A percentile compares a stretch with the other conserved stretches of the same genome.
phyloP scores from a whole-genome alignment of 2,797 vertebrate species.

The Trichosurus vulpecula region DNA sequence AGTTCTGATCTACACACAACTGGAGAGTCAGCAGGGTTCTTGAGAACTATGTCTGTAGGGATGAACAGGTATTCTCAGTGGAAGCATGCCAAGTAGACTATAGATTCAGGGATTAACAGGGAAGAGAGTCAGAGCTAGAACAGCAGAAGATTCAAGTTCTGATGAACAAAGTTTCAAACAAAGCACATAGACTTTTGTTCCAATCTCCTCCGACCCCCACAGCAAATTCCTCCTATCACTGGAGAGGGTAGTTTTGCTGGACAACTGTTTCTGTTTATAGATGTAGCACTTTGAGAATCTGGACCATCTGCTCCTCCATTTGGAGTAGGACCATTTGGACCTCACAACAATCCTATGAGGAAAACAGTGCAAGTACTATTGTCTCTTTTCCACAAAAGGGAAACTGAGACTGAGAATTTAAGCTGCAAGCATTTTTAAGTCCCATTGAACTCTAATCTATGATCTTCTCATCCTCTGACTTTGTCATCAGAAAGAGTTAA shows the following conservation, averaged over 20 bases:
- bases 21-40: background rate
- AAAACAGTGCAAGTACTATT: background rate
- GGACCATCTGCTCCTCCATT: background rate
- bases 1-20: background rate
- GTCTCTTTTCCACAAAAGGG: background rate
- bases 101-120: background rate
- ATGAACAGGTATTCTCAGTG: background rate
- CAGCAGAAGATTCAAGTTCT: background rate
- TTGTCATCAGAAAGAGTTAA: background rate
- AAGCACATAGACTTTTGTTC: background rate
- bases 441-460: background rate
- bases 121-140: background rate
- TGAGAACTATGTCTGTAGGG: background rate
- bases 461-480: background rate
- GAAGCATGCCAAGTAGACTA: background rate
- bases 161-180: background rate
- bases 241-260: background rate
- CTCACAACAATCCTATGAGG: background rate
- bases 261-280: background rate
- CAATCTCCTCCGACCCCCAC: background rate
- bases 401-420: background rate
- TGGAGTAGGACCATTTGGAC: background rate
- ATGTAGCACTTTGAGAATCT: background rate
- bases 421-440: background rate
- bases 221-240: background rate